Evolutionary conservation across 2,888 invertebrate species (phyloP), one percentile per base, ranked within the genome.

Genomic region (Odontocerum albicorne): DNA sequence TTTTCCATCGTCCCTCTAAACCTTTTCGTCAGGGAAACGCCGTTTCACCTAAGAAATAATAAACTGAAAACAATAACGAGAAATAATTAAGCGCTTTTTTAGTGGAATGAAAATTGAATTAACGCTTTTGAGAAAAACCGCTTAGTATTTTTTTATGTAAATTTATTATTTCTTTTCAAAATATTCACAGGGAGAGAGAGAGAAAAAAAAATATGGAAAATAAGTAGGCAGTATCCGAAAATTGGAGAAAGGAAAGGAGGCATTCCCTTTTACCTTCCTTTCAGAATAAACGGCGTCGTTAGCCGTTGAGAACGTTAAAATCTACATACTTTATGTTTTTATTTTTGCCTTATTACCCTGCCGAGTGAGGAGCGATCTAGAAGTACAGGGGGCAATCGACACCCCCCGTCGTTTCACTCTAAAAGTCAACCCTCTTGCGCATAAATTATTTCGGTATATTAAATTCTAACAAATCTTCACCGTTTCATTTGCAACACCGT

Each of bases 381-480:
- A 51, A 51, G 35, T 51, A 16, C 21, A 4, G 21, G 21, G 44
- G 44, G 49, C 19, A 45, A 57, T 57, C 49, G 46, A 42, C 51
- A 43, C 52, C 45, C 40, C 46, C 43, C 31, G 27, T 20, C 13
- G 8, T n/a, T 35, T 7, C 13, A 35, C 49, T 39, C 16, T 49
- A 32, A 43, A 51, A 21, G 6, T 42, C 39, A 31, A 31, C 49
- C 38, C 55, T 50, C 32, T 31, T 49, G 36, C 56, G 56, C 60
- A 60, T 60, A 60, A 60, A 60, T 60, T 60, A 60, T 51, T 51
- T 54, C 46, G 60, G 52, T 55, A 51, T 59, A 59, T 59, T 56
- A 59, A 59, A 56, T 47, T 49, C 56, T 36, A 38, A 46, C 59
- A 56, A 59, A 53, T 56, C 56, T 49, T 49, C 36, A 22, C 13